These are phyloP conservation scores for Hylaeus anthracinus DNA, from an alignment of 1,140 invertebrate genomes.

Conservation along the genomic window DNA sequence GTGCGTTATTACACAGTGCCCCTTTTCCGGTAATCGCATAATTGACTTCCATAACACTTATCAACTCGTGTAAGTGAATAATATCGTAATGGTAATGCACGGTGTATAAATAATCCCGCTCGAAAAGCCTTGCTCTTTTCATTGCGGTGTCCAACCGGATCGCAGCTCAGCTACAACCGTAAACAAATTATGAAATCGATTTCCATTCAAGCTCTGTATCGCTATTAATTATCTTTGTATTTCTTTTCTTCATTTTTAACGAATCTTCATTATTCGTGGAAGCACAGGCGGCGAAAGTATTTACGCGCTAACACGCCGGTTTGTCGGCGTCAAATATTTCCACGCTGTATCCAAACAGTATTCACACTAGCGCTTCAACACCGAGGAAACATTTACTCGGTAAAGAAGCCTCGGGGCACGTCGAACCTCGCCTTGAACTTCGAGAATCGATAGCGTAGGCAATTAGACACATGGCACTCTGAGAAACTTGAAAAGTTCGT, in stretches of 20 bases:
- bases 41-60: constrained; percentile 4
- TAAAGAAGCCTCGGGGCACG: constrained; percentile 20
- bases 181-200: neutral
- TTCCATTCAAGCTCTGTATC: no score
- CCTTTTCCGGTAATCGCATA: constrained; percentile 21
- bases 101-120: constrained; percentile 9
- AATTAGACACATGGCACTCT: no score
- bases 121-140: neutral
- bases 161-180: neutral
- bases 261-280: constrained; percentile 21
- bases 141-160: neutral
- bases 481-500: no score
- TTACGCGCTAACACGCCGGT: neutral
- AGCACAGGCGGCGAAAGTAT: constrained; percentile 17
- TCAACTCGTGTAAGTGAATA: constrained; percentile 23
- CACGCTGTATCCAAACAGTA: constrained; percentile 44
- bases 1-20: constrained; percentile 8
- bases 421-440: neutral
- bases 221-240: no score
- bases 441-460: neutral
- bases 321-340: constrained; percentile 48
- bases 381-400: constrained; percentile 43
- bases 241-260: no score
- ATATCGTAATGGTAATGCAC: constrained; percentile 24
- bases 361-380: neutral